Evolutionary conservation across 2,888 invertebrate genomes (phyloP).

Genomic region (Epinotia ramella): DNA sequence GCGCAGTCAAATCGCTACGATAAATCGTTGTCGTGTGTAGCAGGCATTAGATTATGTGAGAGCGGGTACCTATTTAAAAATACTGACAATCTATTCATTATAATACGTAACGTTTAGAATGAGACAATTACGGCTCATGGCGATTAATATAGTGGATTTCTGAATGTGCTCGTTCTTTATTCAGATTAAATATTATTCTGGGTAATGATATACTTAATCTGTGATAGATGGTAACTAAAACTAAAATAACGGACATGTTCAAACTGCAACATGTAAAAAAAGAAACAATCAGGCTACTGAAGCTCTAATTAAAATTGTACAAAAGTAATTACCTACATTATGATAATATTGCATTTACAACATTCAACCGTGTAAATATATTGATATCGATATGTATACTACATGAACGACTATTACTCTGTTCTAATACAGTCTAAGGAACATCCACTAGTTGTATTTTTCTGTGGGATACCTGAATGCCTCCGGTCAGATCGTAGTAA

Average conservation of each 20-base stretch:
- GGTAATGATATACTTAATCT: conserved; percentile 13
- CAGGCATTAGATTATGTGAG: no score
- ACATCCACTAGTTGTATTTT: conserved; percentile 38
- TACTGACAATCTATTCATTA: neutral
- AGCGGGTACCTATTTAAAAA: neutral
- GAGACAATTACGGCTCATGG: neutral
- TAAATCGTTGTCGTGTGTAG: no score
- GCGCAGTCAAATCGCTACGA: no score
- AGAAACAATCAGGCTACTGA: conserved; percentile 76
- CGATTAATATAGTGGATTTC: neutral
- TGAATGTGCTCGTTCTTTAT: conserved; percentile 16
- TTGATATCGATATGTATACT: conserved; percentile 42
- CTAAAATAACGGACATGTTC: conserved; percentile 16
- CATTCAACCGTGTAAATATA: conserved; percentile 38
- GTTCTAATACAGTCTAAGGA: conserved; percentile 35
- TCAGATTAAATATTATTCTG: conserved; percentile 11
- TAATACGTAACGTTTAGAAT: neutral
- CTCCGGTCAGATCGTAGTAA: conserved; percentile 84
- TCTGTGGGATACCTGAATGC: conserved; percentile 80
- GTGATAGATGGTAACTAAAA: conserved; percentile 29
- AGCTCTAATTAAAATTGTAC: conserved; percentile 53
- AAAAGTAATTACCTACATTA: conserved; percentile 23
- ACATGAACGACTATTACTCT: conserved; percentile 21
- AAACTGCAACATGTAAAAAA: conserved; percentile 47
- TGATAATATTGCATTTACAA: conserved; percentile 35